Conservation (phyloP, 53 echinoderm and acorn worm genomes). For the Echinometra lucunter region DNA sequence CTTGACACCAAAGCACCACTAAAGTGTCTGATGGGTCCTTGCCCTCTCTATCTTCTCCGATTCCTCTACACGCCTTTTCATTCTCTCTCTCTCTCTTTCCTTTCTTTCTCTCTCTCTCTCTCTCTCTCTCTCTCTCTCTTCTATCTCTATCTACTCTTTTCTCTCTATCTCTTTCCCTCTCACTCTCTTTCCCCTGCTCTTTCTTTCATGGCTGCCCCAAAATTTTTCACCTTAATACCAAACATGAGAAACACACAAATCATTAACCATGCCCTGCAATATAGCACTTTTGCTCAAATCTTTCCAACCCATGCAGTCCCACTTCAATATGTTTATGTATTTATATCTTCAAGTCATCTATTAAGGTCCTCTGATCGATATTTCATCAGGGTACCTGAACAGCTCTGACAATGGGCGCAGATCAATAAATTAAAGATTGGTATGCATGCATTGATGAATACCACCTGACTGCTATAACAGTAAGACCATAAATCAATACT, state of each 20-base stretch:
- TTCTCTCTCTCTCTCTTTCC: background rate
- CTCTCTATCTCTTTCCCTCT: background rate
- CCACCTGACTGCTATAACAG: conserved; percentile 45
- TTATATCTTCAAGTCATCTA: conserved; percentile 43
- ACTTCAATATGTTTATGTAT: conserved; percentile 19
- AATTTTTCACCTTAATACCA: too few relatives aligned
- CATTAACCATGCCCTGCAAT: background rate
- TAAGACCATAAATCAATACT: conserved; percentile 47
- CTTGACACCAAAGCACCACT: too few relatives aligned
- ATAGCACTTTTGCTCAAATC: background rate
- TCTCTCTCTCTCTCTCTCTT: conserved; percentile 14
- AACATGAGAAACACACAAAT: background rate
- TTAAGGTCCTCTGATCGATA: background rate
- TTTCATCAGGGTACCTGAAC: conserved; percentile 21
- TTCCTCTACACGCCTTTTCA: too few relatives aligned
- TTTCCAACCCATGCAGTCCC: background rate
- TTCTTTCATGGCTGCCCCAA: background rate
- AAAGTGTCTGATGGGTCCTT: too few relatives aligned
- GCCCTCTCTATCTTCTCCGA: too few relatives aligned
- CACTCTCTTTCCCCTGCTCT: too few relatives aligned
- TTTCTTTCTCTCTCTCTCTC: too few relatives aligned
- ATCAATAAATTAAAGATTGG: conserved; percentile 55
- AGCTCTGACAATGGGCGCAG: background rate
- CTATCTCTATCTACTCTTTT: background rate
- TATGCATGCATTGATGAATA: conserved; percentile 38